phyloP scores from a whole-genome alignment of 2,888 invertebrate genomes.

The Leptinotarsa peninsularis region DNA sequence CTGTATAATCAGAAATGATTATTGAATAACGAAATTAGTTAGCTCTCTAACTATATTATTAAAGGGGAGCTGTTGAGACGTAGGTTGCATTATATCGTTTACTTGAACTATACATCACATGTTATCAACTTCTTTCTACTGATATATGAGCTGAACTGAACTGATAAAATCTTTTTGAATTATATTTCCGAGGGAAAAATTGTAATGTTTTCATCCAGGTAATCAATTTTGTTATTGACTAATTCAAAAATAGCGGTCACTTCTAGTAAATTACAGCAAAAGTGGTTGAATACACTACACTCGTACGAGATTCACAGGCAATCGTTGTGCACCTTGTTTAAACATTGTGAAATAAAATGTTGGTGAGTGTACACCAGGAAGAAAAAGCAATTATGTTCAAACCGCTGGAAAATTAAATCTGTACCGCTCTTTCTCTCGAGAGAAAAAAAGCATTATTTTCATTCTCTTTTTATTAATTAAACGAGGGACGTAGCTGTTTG shows the following conservation, averaged over 20 bases:
- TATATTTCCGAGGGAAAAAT: no score
- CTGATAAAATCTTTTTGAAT: no score
- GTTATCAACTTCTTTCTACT: no score
- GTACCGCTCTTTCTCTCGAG: constrained; percentile 22
- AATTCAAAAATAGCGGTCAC: background rate
- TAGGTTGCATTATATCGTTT: no score
- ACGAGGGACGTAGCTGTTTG: background rate
- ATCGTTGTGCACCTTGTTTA: constrained; percentile 5
- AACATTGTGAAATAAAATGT: constrained; percentile 18
- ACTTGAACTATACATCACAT: no score
- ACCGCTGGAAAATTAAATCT: constrained; percentile 33
- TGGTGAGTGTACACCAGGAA: constrained; percentile 7
- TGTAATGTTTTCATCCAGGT: no score
- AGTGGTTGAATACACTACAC: background rate
- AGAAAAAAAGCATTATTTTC: constrained; percentile 19
- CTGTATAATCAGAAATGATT: no score
- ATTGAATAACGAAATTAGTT: no score
- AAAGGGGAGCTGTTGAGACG: no score
- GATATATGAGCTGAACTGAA: no score
- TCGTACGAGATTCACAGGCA: background rate
- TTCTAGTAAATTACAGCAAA: background rate
- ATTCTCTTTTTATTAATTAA: constrained; percentile 15
- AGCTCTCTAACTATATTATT: no score
- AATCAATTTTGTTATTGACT: background rate
- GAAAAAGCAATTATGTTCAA: constrained; percentile 26